Evolutionary conservation across 2,113 vertebrate species (phyloP).

Genomic region (Bubo scandiacus): DNA sequence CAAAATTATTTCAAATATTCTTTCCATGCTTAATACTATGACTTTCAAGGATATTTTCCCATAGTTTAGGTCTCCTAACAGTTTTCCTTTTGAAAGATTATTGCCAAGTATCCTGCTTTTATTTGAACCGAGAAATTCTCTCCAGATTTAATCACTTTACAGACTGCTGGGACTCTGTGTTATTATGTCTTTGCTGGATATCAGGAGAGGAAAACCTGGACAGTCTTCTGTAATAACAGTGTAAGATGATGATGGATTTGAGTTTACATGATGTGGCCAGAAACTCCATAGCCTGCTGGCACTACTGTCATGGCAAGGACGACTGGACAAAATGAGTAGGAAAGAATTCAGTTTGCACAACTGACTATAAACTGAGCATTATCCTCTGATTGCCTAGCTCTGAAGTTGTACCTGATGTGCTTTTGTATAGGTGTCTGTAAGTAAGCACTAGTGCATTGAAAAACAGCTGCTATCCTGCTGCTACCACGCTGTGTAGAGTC

Average conservation of each 20-base stretch:
- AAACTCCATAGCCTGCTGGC: neutral
- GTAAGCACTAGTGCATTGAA: neutral
- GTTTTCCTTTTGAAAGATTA: neutral
- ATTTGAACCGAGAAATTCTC: neutral
- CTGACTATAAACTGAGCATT: neutral
- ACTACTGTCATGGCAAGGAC: neutral
- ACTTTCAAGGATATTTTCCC: neutral
- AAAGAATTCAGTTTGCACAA: neutral
- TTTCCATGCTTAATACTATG: neutral
- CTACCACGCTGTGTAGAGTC: neutral
- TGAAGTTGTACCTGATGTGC: neutral
- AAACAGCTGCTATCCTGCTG: neutral
- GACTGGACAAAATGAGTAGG: neutral
- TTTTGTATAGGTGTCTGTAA: neutral
- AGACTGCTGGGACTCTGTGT: neutral
- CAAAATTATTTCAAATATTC: neutral
- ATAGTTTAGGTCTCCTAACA: neutral
- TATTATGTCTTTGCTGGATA: neutral
- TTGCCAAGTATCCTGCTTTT: neutral
- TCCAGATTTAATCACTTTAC: neutral
- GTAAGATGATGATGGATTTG: neutral
- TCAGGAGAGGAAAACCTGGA: neutral
- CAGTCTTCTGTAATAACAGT: neutral
- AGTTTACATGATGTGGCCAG: neutral
- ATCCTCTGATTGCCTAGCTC: neutral